Percentiles rank a stretch among this genome's conserved stretches.
Evolutionary conservation across 2,888 invertebrate species (phyloP).

Genomic region (Drosophila cracens): DNA sequence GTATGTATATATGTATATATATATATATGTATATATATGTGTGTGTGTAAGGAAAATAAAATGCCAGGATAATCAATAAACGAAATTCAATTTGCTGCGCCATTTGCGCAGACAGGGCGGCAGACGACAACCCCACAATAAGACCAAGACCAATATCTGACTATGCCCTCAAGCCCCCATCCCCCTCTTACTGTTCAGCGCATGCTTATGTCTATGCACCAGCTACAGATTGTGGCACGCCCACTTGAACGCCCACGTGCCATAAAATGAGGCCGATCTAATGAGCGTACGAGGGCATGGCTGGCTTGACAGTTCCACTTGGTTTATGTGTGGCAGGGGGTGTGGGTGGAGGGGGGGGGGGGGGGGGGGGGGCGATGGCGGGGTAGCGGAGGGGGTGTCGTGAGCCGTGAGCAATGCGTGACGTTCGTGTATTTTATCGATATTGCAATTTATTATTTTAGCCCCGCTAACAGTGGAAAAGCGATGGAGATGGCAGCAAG

Average conservation of each 20-base stretch:
- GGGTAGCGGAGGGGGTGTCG: slow-evolving; percentile 31
- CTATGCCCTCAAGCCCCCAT: background rate
- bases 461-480: slow-evolving; percentile 32
- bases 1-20: background rate
- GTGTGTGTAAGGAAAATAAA: slow-evolving; percentile 56
- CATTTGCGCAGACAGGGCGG: slow-evolving; percentile 73
- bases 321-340: background rate
- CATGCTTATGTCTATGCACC: slow-evolving; percentile 22
- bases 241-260: slow-evolving; percentile 56
- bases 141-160: slow-evolving; percentile 1
- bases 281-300: slow-evolving; percentile 44
- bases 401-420: slow-evolving; percentile 70
- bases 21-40: background rate
- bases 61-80: slow-evolving; percentile 81
- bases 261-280: slow-evolving; percentile 78
- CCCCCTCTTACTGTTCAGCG: background rate
- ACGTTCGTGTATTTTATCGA: slow-evolving; percentile 79
- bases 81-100: slow-evolving; percentile 82
- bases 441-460: slow-evolving; percentile 80
- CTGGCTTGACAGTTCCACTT: slow-evolving; percentile 1
- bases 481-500: slow-evolving; percentile 17
- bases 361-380: background rate
- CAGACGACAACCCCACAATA: slow-evolving; percentile 31
- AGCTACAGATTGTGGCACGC: slow-evolving; percentile 51
- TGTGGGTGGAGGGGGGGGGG: too few species aligned